Percentiles rank a stretch among this genome's conserved stretches.
Conservation (phyloP, 2,888 invertebrate species). For the Phymatocera aterrima region DNA sequence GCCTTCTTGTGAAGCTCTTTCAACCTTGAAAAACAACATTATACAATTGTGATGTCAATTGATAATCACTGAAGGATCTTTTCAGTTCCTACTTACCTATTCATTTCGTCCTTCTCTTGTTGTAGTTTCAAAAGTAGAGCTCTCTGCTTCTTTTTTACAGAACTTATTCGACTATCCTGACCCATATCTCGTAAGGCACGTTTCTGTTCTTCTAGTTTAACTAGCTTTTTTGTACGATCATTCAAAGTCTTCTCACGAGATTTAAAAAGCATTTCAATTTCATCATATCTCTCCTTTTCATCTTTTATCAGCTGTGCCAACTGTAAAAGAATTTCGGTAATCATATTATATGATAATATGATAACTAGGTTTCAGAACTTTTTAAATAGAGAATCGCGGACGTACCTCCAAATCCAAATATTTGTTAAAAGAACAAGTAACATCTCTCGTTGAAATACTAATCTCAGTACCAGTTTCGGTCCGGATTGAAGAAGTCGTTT, state of each 20-base stretch:
- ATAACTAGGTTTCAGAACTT: no score
- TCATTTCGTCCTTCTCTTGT: conserved; percentile 83
- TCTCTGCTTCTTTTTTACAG: conserved; percentile 82
- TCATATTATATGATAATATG: not conserved
- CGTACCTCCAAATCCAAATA: conserved; percentile 69
- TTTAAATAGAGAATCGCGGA: not conserved
- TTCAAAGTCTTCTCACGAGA: conserved; percentile 82
- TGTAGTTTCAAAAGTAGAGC: conserved; percentile 81
- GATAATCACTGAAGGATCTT: not conserved
- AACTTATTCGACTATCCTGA: conserved; percentile 71
- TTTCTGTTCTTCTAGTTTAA: conserved; percentile 80
- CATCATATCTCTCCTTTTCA: conserved; percentile 81
- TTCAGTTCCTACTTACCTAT: conserved; percentile 73
- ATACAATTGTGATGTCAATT: conserved; percentile 22
- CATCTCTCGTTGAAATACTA: conserved; percentile 71
- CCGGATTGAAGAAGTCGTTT: conserved; percentile 73
- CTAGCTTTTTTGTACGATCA: conserved; percentile 79
- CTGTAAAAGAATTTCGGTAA: conserved; percentile 60
- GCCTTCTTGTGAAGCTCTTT: conserved; percentile 77
- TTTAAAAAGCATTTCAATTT: conserved; percentile 81
- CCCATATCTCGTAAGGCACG: conserved; percentile 72
- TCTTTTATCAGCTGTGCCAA: conserved; percentile 82
- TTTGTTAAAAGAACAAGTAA: conserved; percentile 72
- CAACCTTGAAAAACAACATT: conserved; percentile 68
- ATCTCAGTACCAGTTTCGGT: conserved; percentile 73